Evolutionary conservation across 2,797 vertebrate species (phyloP).

Genomic region (Scolopax rusticola): DNA sequence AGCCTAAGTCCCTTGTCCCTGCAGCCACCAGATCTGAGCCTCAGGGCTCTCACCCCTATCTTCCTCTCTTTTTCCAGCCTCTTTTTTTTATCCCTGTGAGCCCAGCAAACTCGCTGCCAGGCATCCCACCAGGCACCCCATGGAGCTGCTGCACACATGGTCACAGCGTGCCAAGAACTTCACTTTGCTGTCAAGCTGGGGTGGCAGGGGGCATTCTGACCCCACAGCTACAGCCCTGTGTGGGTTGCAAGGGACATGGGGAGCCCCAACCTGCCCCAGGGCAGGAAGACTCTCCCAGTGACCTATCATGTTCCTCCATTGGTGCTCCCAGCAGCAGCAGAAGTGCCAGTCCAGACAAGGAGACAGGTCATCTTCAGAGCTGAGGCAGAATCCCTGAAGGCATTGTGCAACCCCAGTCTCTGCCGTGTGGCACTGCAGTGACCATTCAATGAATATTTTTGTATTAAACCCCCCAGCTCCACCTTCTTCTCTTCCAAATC

Average conservation of each 20-base stretch:
- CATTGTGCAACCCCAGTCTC: not conserved
- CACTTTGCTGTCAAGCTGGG: not conserved
- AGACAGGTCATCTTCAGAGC: not conserved
- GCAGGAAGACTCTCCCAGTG: not conserved
- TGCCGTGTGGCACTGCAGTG: accelerated
- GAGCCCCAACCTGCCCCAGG: not conserved
- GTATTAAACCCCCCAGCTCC: not conserved
- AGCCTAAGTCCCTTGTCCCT: not conserved
- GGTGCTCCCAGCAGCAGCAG: not conserved
- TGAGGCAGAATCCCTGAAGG: not conserved
- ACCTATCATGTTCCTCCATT: not conserved
- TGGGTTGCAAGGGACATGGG: not conserved
- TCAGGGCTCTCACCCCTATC: accelerated
- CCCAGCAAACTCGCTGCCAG: not conserved
- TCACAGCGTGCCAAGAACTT: not conserved
- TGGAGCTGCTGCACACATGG: accelerated
- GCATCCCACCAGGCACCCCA: not conserved
- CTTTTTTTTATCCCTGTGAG: not conserved
- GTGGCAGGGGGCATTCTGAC: accelerated
- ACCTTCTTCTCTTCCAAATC: not conserved
- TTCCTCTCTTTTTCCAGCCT: not conserved
- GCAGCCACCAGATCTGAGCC: not conserved
- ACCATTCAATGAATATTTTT: not conserved
- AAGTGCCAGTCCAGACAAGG: not conserved
- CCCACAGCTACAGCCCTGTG: accelerated